Evolutionary conservation across 2,888 invertebrate species (phyloP).

Genomic region (Phytoseiulus persimilis): DNA sequence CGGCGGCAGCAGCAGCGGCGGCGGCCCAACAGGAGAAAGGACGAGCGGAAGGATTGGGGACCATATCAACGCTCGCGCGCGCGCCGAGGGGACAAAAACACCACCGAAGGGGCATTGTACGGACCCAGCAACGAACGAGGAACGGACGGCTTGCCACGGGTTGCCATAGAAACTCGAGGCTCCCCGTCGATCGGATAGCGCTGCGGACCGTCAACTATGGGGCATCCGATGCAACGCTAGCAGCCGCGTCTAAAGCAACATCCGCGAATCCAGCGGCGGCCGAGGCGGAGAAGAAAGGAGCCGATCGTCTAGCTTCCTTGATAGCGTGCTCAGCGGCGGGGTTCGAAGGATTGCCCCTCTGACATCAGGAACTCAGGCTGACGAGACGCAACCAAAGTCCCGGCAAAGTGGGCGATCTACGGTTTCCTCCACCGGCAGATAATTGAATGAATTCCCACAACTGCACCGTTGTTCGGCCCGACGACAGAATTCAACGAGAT

Average conservation of each 20-base stretch:
- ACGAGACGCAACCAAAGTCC: neutral
- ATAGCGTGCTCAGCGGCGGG: neutral
- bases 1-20: neutral
- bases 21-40: slow-evolving; percentile 14
- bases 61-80: slow-evolving; percentile 26
- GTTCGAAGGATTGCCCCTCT: neutral
- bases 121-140: slow-evolving; percentile 8
- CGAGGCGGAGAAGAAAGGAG: neutral
- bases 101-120: neutral
- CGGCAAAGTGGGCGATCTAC: neutral
- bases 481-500: no score
- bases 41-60: slow-evolving; percentile 29
- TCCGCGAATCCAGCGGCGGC: neutral
- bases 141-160: slow-evolving; percentile 25
- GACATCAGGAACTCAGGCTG: neutral
- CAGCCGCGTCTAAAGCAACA: neutral
- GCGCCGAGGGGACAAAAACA: slow-evolving; percentile 30
- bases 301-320: neutral
- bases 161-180: slow-evolving; percentile 32
- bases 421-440: neutral
- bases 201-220: slow-evolving; percentile 1
- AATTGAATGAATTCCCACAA: neutral
- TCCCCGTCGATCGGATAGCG: slow-evolving; percentile 36
- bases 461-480: no score
- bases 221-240: neutral